A percentile compares a stretch with the other conserved stretches of the same genome.
These are phyloP conservation scores for Pseudochirops corinnae DNA, from an alignment of 2,797 vertebrate genomes.

Conservation along the genomic window DNA sequence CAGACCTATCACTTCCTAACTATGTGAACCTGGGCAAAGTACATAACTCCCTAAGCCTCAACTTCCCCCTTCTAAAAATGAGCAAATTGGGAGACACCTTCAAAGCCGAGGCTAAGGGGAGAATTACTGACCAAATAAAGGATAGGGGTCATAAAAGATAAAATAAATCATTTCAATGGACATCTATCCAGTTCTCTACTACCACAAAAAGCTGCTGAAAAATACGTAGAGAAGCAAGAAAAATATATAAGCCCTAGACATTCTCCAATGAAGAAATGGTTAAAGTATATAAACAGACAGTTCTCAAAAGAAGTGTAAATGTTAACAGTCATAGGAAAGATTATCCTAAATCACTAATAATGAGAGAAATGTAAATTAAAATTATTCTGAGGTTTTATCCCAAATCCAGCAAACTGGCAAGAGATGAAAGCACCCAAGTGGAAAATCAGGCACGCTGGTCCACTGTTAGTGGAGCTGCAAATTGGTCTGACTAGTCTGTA, in stretches of 20 bases:
- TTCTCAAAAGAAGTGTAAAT: not conserved
- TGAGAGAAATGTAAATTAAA: not conserved
- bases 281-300: not conserved
- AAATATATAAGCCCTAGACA: not conserved
- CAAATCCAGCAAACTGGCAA: not conserved
- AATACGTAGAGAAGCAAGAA: not conserved
- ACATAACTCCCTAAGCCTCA: not conserved
- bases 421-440: not conserved
- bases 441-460: not conserved
- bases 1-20: not conserved
- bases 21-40: not conserved
- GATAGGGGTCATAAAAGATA: not conserved
- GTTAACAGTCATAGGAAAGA: not conserved
- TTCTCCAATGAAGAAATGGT: not conserved
- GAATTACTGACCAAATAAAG: not conserved
- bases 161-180: not conserved
- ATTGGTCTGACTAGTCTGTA: not conserved
- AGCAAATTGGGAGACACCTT: not conserved
- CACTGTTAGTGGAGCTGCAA: not conserved
- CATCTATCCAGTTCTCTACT: too few relatives aligned
- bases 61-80: not conserved
- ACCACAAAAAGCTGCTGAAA: too few relatives aligned
- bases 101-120: not conserved
- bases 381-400: not conserved
- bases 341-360: not conserved